Evolutionary conservation across 1,140 invertebrate genomes (phyloP).

Genomic region (Neodiprion pinetum): DNA sequence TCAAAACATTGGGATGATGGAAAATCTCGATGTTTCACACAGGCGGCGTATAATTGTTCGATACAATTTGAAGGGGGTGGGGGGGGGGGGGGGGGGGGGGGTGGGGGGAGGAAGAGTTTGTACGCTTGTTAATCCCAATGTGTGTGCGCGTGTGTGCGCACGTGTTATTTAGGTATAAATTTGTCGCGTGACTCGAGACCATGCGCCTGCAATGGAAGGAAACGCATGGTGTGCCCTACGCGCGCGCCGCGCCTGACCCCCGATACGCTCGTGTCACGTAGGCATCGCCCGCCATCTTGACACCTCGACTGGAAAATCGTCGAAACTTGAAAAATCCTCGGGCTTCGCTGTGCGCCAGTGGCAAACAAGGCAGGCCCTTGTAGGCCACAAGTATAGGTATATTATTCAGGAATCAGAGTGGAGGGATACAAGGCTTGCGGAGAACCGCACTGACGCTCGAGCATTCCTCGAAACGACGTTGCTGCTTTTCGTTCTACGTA

Average conservation of each 20-base stretch:
- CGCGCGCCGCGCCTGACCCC: constrained; percentile 5
- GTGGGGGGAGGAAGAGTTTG: too few relatives aligned
- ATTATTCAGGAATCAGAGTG: background rate
- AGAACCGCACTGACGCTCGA: background rate
- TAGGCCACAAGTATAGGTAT: background rate
- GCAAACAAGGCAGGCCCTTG: background rate
- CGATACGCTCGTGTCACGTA: constrained; percentile 16
- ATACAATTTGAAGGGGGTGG: too few relatives aligned
- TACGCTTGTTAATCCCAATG: too few relatives aligned
- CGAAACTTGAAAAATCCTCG: constrained; percentile 4
- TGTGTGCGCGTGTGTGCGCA: background rate
- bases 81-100: too few relatives aligned
- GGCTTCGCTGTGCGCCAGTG: background rate
- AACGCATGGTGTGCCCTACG: background rate
- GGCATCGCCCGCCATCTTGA: constrained; percentile 16
- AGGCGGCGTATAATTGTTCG: too few relatives aligned
- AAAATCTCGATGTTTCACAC: too few relatives aligned
- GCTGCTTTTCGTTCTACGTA: too few relatives aligned
- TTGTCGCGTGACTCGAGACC: background rate
- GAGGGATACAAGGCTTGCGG: background rate
- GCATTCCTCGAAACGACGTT: background rate
- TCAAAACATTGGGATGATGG: too few relatives aligned
- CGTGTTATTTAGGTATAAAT: background rate
- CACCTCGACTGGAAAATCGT: constrained; percentile 15
- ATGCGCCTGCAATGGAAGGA: background rate